Conservation (phyloP, 2,888 invertebrate genomes). For the Caenorhabditis afra region DNA sequence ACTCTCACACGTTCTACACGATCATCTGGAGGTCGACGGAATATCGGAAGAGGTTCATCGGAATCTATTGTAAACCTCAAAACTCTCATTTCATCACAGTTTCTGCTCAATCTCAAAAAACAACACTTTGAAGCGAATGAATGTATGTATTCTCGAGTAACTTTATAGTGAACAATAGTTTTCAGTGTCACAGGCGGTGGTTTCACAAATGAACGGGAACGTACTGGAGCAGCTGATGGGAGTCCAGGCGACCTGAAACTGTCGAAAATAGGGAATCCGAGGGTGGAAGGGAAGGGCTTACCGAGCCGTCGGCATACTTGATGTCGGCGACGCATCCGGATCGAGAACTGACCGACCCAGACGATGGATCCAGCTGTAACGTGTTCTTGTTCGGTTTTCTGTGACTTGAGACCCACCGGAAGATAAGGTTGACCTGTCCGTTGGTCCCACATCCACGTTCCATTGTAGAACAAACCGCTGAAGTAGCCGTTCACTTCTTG, state of each 20-base stretch:
- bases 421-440: constrained; percentile 4
- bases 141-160: constrained; percentile 1
- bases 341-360: constrained; percentile 3
- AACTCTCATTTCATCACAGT: constrained; percentile 8
- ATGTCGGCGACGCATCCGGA: constrained; percentile 20
- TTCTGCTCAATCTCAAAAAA: neutral
- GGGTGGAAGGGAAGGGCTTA: neutral
- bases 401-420: neutral
- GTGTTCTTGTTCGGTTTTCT: neutral
- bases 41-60: constrained; percentile 42
- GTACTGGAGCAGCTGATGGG: constrained; percentile 20
- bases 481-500: constrained; percentile 2
- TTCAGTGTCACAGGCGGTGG: constrained; percentile 22
- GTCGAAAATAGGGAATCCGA: too few species aligned
- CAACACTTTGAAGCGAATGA: neutral
- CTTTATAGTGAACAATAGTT: constrained; percentile 13
- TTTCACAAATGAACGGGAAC: constrained; percentile 21
- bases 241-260: constrained; percentile 21
- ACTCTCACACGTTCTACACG: constrained; percentile 46
- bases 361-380: constrained; percentile 22
- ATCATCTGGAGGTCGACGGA: constrained; percentile 46
- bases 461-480: constrained; percentile 10
- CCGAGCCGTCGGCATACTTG: constrained; percentile 18
- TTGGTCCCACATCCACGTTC: constrained; percentile 26
- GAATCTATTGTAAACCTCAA: constrained; percentile 12